These are phyloP conservation scores for Thamnaconus septentrionalis DNA, from an alignment of 2,113 vertebrate species.

Conservation along the genomic window DNA sequence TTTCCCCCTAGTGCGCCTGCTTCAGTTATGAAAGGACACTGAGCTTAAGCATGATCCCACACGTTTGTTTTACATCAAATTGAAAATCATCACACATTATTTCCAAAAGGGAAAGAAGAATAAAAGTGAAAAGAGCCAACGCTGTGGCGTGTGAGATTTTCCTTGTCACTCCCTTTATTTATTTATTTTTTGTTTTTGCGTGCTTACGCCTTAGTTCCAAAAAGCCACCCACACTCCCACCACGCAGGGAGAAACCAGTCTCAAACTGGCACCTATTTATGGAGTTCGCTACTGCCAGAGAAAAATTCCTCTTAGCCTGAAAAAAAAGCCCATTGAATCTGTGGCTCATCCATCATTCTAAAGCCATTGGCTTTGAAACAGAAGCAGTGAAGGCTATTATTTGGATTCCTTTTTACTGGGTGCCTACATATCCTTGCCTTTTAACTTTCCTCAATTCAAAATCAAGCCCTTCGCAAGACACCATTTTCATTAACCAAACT, in stretches of 20 bases:
- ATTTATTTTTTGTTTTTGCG: slow-evolving; percentile 41
- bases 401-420: slow-evolving; percentile 61
- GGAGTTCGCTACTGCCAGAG: slow-evolving; percentile 71
- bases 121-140: slow-evolving; percentile 43
- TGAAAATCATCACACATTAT: slow-evolving; percentile 61
- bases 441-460: slow-evolving; percentile 33
- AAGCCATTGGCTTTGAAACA: slow-evolving; percentile 68
- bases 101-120: slow-evolving; percentile 38
- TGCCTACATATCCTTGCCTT: slow-evolving; percentile 40
- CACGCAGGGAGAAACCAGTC: slow-evolving; percentile 64
- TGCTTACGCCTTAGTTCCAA: slow-evolving; percentile 56
- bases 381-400: slow-evolving; percentile 64
- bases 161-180: slow-evolving; percentile 39
- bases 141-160: slow-evolving; percentile 64
- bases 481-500: slow-evolving; percentile 23
- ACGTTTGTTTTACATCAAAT: slow-evolving; percentile 62
- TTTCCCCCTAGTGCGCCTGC: slow-evolving; percentile 41
- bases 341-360: slow-evolving; percentile 73
- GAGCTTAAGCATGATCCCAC: slow-evolving; percentile 43
- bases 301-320: slow-evolving; percentile 64
- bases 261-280: slow-evolving; percentile 78
- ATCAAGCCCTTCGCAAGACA: slow-evolving; percentile 18
- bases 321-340: slow-evolving; percentile 64
- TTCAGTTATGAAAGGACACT: slow-evolving; percentile 36
- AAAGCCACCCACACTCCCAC: slow-evolving; percentile 75